Base-by-base conservation (phyloP, 2,113 vertebrate genomes). In the Theristicus caerulescens region DNA sequence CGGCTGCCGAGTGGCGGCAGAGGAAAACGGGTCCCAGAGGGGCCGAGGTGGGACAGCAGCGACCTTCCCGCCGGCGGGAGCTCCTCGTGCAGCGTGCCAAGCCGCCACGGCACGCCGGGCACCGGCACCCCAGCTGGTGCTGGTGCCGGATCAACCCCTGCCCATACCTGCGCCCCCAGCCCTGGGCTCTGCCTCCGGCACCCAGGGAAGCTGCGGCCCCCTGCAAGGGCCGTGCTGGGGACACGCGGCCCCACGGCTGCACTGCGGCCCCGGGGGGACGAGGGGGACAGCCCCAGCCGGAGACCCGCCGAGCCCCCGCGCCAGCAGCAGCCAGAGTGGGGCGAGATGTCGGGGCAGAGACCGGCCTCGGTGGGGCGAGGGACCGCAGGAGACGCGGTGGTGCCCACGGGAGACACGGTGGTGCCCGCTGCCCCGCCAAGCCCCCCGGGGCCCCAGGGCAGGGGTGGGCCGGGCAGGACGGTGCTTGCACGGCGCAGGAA, bases 11-110 rank as follows among this genome's bases (percentile, higher is more conserved):
- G 32, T 36, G 62, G 2, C 1, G 3, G 70, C 51, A 6, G 36
- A 40, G 61, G 21, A 29, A 34, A 55, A 70, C 0, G 3, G 36
- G 32, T 66, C 20, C 58, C 32, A 0, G 44, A 4, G 65, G 59
- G 16, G 29, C 44, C 0, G 0, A 3, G 21, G 24, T 0, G 2
- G 61, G 81, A 31, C 2, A 42, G 36, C 62, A n/a, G 34, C 3
- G 26, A 24, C 64, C 69, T 18, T 24, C 65, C 17, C 2, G 4
- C 27, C 1, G 8, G 54, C 62, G 46, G 51, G 15, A 55, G 62
- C 42, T 38, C 57, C 44, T 40, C 2, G 3, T 6, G 46, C 32
- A 10, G 52, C 20, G 0, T 3, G 32, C n/a, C 58, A 11, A 46
- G 74, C n/a, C 8, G 0, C 46, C 4, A 4, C 8, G 32, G 51